Evolutionary conservation across 1,140 invertebrate genomes (phyloP), one percentile per base, ranked within the genome.

Genomic region (Agrilus planipennis): DNA sequence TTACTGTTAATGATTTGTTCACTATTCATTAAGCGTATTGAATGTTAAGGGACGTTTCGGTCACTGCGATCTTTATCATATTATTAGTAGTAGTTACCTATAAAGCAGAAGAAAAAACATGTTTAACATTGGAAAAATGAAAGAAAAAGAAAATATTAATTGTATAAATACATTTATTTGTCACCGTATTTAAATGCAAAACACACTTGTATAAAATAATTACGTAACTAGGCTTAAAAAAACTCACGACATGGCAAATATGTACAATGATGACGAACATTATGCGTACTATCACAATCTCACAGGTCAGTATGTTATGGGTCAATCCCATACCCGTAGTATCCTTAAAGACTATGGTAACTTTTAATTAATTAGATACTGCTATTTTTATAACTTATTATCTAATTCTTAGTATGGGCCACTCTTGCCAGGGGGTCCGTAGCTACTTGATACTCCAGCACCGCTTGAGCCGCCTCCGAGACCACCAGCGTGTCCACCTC

Each of bases 401-500:
- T 12, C 7, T 9, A 27, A 7, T 27, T 9, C 7, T 40, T 40
- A 40, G 14, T 40, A 40, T 12, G 39, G 28, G 6, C 39, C 39
- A 4, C 39, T 28, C 10, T 31, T 31, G 1, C 29, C 28, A 18
- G 40, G 40, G 17, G 31, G 30, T 15, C 40, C 40, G 21, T 41
- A 41, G 23, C 40, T 41, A 34, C 19, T n/a, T 6, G 40, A 34
- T 14, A 32, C 7, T 10, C 30, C 30, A 9, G 7, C 10, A 14
- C 5, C 11, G 10, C 10, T 17, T 5, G 15, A 25, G 18, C 44
- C 41, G 5, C 54, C 55, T 18, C 55, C 55, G 21, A 55, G 20
- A 25, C 48, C 42, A 34, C 51, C 46, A 34, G 37, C 41, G 16
- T 58, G 53, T 31, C 51, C 47, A 34, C 34, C 39, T 16, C 56